Evolutionary conservation across 2,113 vertebrate genomes (phyloP).

Genomic region (Scalopus aquaticus): DNA sequence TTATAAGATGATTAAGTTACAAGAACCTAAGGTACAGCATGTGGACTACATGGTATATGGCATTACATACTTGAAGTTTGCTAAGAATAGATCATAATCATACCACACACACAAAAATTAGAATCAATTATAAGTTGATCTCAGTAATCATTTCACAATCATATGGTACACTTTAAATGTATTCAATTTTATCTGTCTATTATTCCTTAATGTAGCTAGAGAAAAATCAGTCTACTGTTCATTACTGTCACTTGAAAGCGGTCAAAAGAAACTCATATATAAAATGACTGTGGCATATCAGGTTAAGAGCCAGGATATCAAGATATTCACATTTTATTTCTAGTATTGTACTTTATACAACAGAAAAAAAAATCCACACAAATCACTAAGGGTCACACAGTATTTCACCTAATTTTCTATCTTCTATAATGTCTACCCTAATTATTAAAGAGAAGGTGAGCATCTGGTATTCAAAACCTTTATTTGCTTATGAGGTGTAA

Average conservation of each 20-base stretch:
- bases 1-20: not conserved
- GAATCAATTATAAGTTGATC: no score
- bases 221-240: not conserved
- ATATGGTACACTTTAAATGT: not conserved
- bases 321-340: slow-evolving; percentile 17
- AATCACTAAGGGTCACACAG: not conserved
- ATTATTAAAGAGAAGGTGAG: not conserved
- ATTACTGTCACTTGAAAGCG: not conserved
- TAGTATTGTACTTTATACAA: not conserved
- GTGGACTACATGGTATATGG: not conserved
- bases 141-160: not conserved
- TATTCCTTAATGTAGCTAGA: not conserved
- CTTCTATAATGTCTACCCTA: not conserved
- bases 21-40: no score
- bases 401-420: slow-evolving; percentile 11
- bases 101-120: not conserved
- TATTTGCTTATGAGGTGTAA: not conserved
- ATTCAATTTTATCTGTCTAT: not conserved
- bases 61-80: not conserved
- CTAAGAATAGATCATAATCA: not conserved
- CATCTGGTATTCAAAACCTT: not conserved
- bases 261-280: not conserved
- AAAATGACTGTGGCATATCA: slow-evolving; percentile 12
- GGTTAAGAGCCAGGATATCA: not conserved
- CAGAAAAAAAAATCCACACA: not conserved